Base-by-base conservation (phyloP, 2,888 invertebrate genomes). In the Horisme vitalbata region DNA sequence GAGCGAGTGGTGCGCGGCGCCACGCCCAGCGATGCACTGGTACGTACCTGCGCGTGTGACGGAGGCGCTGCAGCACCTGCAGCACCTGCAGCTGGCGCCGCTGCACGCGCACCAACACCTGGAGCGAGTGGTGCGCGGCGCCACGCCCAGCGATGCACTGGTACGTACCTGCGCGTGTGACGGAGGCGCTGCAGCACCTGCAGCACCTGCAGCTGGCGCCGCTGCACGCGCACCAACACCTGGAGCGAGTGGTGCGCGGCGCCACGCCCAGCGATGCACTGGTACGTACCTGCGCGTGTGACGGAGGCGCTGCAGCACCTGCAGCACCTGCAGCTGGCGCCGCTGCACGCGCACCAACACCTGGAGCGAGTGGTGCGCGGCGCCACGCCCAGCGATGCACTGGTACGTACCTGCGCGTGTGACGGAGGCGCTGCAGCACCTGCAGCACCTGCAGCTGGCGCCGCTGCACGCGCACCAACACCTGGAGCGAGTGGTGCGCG, bases 401-500 rank as follows among this genome's bases (percentile, higher is more conserved):
- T 81, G 13, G 79, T 77, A 28, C 39, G 70, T n/a, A n/a, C n/a
- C n/a, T n/a, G n/a, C n/a, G n/a, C 1, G 5, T 18, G 18, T 97
- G 91, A 92, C 91, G 49, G 94, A 95, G 68, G 95, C 95, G 6
- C n/a, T n/a, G n/a, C n/a, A n/a, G n/a, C n/a, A n/a, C n/a, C 92
- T 56, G 56, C 93, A 95, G 6, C 61, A 58, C 12, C 58, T 73
- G 2, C n/a, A 59, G 31, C 66, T 81, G 38, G 63, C 68, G 67
- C 78, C 85, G 57, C 68, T 67, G 54, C 67, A 64, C 72, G 31
- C 59, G 10, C 54, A 61, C 4, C 66, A 60, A 0, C 77, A 82
- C 7, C 74, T 88, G 23, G 70, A 73, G 44, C 57, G 63, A 2
- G 59, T 76, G 3, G 83, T 84, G 51, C 72, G 84, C 3, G 86